phyloP scores from a whole-genome alignment of 2,888 invertebrate species.

The Cepaea hortensis region DNA sequence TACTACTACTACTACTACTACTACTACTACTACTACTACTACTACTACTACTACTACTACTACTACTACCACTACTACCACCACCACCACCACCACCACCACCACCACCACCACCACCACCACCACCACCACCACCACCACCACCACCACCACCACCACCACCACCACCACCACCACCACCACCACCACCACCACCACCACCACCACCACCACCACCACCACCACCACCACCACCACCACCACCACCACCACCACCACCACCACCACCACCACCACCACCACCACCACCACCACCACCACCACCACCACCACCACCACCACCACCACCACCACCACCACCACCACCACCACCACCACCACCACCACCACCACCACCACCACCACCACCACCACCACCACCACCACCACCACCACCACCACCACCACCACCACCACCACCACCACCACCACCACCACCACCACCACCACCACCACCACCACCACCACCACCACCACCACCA shows the following conservation, averaged over 20 bases:
- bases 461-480: too few species aligned
- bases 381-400: too few species aligned
- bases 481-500: too few species aligned
- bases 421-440: too few species aligned
- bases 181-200: not conserved
- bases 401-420: too few species aligned
- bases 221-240: not conserved
- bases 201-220: not conserved
- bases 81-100: too few species aligned
- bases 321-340: not conserved
- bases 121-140: too few species aligned
- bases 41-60: slow-evolving; percentile 11
- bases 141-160: not conserved
- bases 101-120: too few species aligned
- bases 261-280: not conserved
- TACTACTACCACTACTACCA: slow-evolving; percentile 10
- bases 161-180: not conserved
- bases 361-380: too few species aligned
- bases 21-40: slow-evolving; percentile 15
- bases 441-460: too few species aligned
- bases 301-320: not conserved
- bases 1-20: not conserved
- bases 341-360: too few species aligned
- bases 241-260: not conserved
- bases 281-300: not conserved